phyloP scores from a whole-genome alignment of 64 coral and sea anemone genomes.

The Montipora cactus region DNA sequence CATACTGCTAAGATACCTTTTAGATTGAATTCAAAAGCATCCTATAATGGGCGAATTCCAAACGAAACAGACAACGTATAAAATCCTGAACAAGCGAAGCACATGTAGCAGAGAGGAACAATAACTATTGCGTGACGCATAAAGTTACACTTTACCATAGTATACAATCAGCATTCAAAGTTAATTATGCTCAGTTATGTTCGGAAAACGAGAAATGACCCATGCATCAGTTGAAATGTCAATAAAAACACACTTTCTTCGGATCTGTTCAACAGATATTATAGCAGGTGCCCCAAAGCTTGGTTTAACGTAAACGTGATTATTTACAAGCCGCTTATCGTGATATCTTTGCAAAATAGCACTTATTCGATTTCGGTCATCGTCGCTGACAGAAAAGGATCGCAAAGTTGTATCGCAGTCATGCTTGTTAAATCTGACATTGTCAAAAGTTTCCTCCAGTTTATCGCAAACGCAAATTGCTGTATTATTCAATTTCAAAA shows the following conservation, averaged over 20 bases:
- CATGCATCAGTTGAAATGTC: conserved; percentile 47
- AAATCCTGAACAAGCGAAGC: neutral
- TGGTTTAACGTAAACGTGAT: conserved; percentile 39
- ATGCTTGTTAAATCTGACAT: neutral
- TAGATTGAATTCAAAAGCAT: neutral
- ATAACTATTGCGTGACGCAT: neutral
- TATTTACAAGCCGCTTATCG: conserved; percentile 16
- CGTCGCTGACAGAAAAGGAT: neutral
- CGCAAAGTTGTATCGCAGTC: neutral
- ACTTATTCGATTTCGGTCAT: neutral
- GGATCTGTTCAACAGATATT: conserved; percentile 56
- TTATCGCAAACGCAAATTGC: conserved; percentile 31
- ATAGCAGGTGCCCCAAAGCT: neutral
- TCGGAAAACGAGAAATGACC: conserved; percentile 64
- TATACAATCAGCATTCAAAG: neutral
- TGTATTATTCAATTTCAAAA: conserved; percentile 11
- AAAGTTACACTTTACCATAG: neutral
- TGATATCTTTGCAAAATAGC: neutral
- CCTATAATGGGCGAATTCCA: neutral
- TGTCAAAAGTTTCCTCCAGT: conserved; percentile 8
- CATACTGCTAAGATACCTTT: neutral
- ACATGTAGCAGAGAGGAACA: neutral
- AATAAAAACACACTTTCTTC: conserved; percentile 64
- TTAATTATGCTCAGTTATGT: conserved; percentile 57
- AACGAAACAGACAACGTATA: neutral